Conservation (phyloP, 2,888 invertebrate genomes). For the Conus canariensis region DNA sequence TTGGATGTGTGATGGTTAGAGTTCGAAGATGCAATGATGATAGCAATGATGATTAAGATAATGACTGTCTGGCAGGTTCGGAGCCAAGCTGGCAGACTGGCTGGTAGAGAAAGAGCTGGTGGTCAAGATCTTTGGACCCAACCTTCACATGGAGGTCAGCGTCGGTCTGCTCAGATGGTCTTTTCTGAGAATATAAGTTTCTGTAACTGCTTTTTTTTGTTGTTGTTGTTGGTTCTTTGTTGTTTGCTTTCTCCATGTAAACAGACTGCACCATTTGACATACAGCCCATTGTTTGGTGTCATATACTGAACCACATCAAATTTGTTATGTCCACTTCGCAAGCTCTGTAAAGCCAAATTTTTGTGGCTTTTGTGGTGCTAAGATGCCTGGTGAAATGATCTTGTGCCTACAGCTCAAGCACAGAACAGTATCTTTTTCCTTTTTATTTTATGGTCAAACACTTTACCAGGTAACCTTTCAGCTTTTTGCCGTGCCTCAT, state of each 20-base stretch:
- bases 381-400: too few relatives aligned
- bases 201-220: background rate
- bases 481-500: too few relatives aligned
- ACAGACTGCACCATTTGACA: background rate
- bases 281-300: background rate
- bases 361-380: too few relatives aligned
- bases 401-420: too few relatives aligned
- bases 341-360: too few relatives aligned
- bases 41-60: too few relatives aligned
- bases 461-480: too few relatives aligned
- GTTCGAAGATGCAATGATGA: too few relatives aligned
- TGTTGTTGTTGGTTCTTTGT: background rate
- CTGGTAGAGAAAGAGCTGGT: slow-evolving; percentile 92
- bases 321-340: background rate
- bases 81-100: slow-evolving; percentile 91
- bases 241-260: background rate
- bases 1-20: too few relatives aligned
- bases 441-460: too few relatives aligned
- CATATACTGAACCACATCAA: background rate
- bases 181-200: background rate
- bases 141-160: slow-evolving; percentile 93
- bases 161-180: background rate
- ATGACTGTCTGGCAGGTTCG: slow-evolving; percentile 57
- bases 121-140: slow-evolving; percentile 97
- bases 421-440: too few relatives aligned